These are phyloP conservation scores for Lamprologus sp. DNA, from an alignment of 2,113 vertebrate genomes.

Conservation along the genomic window DNA sequence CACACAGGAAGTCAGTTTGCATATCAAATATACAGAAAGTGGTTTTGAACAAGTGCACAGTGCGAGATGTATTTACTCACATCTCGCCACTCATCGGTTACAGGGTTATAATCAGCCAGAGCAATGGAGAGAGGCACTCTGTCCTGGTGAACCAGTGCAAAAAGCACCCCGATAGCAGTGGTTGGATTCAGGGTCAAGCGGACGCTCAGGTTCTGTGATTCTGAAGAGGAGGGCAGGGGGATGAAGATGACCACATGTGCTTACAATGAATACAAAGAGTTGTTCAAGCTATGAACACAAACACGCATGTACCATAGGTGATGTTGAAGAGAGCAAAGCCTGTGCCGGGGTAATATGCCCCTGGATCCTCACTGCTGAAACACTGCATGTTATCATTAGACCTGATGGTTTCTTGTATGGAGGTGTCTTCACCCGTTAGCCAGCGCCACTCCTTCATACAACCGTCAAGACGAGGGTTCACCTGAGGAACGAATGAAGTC, in stretches of 20 bases:
- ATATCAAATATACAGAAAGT: not conserved
- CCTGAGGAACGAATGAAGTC: constrained; percentile 51
- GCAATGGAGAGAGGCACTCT: constrained; percentile 81
- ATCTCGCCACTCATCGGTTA: constrained; percentile 80
- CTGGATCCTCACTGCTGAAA: constrained; percentile 75
- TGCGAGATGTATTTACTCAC: constrained; percentile 54
- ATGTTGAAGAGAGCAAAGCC: constrained; percentile 85
- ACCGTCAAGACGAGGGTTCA: constrained; percentile 91
- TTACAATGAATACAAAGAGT: not conserved
- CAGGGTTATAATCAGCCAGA: constrained; percentile 84
- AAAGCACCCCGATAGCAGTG: constrained; percentile 81
- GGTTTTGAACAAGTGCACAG: not conserved
- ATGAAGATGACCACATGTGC: not conserved
- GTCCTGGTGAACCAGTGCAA: constrained; percentile 80
- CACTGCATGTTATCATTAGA: constrained; percentile 90
- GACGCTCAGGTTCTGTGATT: constrained; percentile 76
- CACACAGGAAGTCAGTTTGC: not conserved
- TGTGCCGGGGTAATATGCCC: constrained; percentile 83
- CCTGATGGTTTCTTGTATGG: constrained; percentile 83
- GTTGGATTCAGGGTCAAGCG: constrained; percentile 78
- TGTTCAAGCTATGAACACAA: not conserved
- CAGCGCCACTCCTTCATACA: constrained; percentile 92
- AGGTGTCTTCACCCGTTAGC: constrained; percentile 85
- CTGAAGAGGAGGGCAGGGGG: not conserved
- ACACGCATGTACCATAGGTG: constrained; percentile 69